phyloP scores from a whole-genome alignment of 2,888 invertebrate species.

The Hyposoter dolosus region DNA sequence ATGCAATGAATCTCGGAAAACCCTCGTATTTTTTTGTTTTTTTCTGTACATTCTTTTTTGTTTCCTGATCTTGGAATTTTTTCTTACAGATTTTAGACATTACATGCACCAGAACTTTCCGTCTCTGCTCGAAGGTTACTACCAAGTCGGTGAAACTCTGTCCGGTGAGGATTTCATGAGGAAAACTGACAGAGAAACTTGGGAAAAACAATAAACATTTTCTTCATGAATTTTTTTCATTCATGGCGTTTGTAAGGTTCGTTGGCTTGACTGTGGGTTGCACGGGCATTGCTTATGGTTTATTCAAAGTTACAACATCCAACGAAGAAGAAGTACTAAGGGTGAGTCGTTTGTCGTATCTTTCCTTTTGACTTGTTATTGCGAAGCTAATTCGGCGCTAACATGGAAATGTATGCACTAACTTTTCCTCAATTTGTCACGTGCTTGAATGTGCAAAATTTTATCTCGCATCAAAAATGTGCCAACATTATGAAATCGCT shows the following conservation, averaged over 20 bases:
- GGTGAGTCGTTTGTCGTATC: constrained; percentile 29
- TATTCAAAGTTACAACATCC: constrained; percentile 43
- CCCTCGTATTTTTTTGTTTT: not conserved
- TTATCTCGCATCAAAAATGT: not conserved
- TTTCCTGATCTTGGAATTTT: not conserved
- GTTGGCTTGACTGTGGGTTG: constrained; percentile 51
- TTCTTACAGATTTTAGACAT: constrained; percentile 89
- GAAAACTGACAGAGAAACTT: constrained; percentile 86
- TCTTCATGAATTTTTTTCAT: constrained; percentile 73
- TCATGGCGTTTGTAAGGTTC: constrained; percentile 84
- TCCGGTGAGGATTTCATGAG: constrained; percentile 84
- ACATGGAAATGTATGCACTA: not conserved
- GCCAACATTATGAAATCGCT: not conserved
- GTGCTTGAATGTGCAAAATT: not conserved
- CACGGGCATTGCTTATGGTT: constrained; percentile 47
- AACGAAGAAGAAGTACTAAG: constrained; percentile 25
- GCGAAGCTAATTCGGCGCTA: not conserved
- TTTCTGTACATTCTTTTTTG: not conserved
- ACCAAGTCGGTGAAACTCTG: constrained; percentile 88
- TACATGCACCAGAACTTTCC: constrained; percentile 89
- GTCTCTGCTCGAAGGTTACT: constrained; percentile 89
- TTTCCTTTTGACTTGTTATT: not conserved
- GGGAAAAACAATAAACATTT: constrained; percentile 87
- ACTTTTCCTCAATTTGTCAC: not conserved
- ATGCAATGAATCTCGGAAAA: not conserved